A percentile compares a stretch with the other conserved stretches of the same genome.
Evolutionary conservation across 2,888 invertebrate species (phyloP).

Genomic region (Therioaphis trifolii): DNA sequence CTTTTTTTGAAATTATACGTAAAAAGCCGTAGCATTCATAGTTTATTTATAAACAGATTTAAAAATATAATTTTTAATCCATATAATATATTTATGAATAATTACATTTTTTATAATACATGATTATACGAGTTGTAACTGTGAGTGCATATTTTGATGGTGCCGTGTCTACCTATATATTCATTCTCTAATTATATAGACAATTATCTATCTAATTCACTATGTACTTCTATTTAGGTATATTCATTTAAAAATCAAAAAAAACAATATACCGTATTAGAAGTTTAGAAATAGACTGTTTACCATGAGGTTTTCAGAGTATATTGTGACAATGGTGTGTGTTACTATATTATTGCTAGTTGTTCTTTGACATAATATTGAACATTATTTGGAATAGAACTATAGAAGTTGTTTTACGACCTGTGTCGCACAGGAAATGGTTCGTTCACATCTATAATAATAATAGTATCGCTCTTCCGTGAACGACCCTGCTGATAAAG

Average conservation of each 20-base stretch:
- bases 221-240: no score
- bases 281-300: slow-evolving; percentile 16
- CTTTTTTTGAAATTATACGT: no score
- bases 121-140: no score
- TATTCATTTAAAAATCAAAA: no score
- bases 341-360: slow-evolving; percentile 8
- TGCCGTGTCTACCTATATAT: no score
- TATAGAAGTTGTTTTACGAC: slow-evolving; percentile 56
- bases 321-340: not conserved
- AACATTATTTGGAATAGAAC: slow-evolving; percentile 26
- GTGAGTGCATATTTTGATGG: no score
- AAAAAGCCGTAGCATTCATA: no score
- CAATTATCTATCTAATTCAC: not conserved
- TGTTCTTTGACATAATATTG: slow-evolving; percentile 47
- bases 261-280: slow-evolving; percentile 23
- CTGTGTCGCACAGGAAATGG: slow-evolving; percentile 57
- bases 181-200: not conserved
- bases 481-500: slow-evolving; percentile 26
- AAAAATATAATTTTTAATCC: no score
- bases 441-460: slow-evolving; percentile 59
- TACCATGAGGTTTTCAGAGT: not conserved
- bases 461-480: slow-evolving; percentile 55
- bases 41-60: no score
- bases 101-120: no score
- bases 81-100: no score